Evolutionary conservation across 2,113 vertebrate species (phyloP), one percentile per base, ranked within the genome.

Genomic region (Sylvia atricapilla): DNA sequence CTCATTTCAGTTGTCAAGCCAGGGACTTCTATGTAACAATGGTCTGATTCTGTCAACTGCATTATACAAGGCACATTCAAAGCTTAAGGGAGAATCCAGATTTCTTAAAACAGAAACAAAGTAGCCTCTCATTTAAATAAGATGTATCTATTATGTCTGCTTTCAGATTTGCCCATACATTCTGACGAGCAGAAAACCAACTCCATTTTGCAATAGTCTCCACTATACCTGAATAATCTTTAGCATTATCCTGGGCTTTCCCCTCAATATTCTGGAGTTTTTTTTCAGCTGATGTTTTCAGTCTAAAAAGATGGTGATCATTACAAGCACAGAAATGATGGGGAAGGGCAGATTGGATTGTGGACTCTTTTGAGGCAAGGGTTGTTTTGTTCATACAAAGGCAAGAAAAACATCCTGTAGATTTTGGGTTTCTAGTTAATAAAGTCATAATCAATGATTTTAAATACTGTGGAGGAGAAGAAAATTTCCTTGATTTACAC

Each of bases 41-140:
- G 67, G 75, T 94, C 92, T 93, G 81, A 94, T 90, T 95, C 92
- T 87, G 86, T 87, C 93, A 95, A 88, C 30, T 73, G 49, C 52
- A 91, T 90, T 92, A 87, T 22, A 46, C 10, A 22, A 94, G 46
- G 30, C 56, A 60, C 30, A 84, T 52, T 89, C 41, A 83, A 78
- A 95, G 78, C 66, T 93, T 73, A 76, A 70, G 50, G 67, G 78
- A 64, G 58, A 86, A 83, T 31, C 11, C 35, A 83, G 30, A 85
- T 46, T 86, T 93, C 90, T 91, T 88, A 67, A 66, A 95, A 85
- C 43, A 85, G 47, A 84, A 89, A 67, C 24, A 55, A 46, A 89
- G 44, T 49, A 81, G 44, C 17, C 13, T 35, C 44, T 84, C 70
- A 85, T 58, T 84, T 76, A 80, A 91, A 22, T 37, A 82, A n/a